phyloP scores from a whole-genome alignment of 2,797 vertebrate genomes.

The Enteromius paludinosus region DNA sequence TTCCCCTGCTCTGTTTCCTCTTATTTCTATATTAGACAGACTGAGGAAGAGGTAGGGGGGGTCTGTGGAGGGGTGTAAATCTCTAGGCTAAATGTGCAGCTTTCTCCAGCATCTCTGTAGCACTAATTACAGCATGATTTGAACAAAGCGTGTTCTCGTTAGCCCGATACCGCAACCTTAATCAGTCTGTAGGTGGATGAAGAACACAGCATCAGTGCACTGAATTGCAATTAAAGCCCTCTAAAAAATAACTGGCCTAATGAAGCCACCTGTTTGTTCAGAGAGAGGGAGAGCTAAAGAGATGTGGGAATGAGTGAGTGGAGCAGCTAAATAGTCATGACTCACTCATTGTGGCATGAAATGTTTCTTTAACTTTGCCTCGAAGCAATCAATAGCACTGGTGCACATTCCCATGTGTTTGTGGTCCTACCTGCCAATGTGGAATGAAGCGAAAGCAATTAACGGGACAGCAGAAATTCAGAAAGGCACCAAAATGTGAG shows the following conservation, averaged over 20 bases:
- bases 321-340: slow-evolving; percentile 45
- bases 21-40: slow-evolving; percentile 31
- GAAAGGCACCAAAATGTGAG: slow-evolving; percentile 7
- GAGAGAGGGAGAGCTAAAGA: background rate
- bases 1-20: slow-evolving; percentile 19
- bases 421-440: slow-evolving; percentile 29
- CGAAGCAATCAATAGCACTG: slow-evolving; percentile 40
- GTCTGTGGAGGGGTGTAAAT: slow-evolving; percentile 1
- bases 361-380: slow-evolving; percentile 22
- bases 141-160: slow-evolving; percentile 63
- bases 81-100: slow-evolving; percentile 42
- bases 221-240: slow-evolving; percentile 57
- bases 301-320: background rate
- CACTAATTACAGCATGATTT: slow-evolving; percentile 62
- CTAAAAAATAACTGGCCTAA: slow-evolving; percentile 51
- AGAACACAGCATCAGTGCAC: slow-evolving; percentile 54
- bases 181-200: slow-evolving; percentile 60
- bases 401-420: slow-evolving; percentile 43
- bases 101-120: slow-evolving; percentile 49
- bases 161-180: slow-evolving; percentile 57
- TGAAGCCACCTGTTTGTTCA: slow-evolving; percentile 53
- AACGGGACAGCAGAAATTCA: background rate
- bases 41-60: slow-evolving; percentile 11
- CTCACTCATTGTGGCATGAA: slow-evolving; percentile 38
- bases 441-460: slow-evolving; percentile 21